Evolutionary conservation across 2,797 vertebrate species (phyloP).

Genomic region (Mus spretus): DNA sequence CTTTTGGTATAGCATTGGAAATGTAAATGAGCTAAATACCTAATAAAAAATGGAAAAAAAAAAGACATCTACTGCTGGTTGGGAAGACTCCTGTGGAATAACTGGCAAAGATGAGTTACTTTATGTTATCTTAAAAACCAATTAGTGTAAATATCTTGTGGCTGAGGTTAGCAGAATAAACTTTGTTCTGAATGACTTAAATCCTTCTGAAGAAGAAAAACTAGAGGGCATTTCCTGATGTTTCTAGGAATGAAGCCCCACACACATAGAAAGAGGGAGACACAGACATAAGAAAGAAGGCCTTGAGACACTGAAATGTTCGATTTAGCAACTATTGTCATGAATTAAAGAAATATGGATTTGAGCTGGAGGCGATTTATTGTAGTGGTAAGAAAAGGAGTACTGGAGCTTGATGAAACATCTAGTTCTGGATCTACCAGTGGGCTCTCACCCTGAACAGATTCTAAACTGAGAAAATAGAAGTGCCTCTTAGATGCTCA

Average conservation of each 20-base stretch:
- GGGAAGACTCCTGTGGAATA: background rate
- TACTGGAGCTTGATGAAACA: background rate
- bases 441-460: background rate
- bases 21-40: no score
- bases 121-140: background rate
- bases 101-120: background rate
- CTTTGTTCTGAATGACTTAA: background rate
- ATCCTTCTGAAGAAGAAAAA: slow-evolving; percentile 26
- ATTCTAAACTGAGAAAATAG: slow-evolving; percentile 15
- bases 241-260: slow-evolving; percentile 36
- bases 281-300: background rate
- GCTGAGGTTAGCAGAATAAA: background rate
- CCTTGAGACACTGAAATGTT: slow-evolving; percentile 43
- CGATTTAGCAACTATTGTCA: background rate
- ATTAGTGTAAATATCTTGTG: background rate
- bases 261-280: background rate
- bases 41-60: no score
- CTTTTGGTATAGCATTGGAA: no score
- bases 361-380: slow-evolving; percentile 29
- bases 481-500: background rate
- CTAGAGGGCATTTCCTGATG: background rate
- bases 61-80: background rate
- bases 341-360: background rate
- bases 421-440: background rate
- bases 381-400: background rate